Conservation (phyloP, 2,797 vertebrate genomes). For the Halcyon smyrnensis region DNA sequence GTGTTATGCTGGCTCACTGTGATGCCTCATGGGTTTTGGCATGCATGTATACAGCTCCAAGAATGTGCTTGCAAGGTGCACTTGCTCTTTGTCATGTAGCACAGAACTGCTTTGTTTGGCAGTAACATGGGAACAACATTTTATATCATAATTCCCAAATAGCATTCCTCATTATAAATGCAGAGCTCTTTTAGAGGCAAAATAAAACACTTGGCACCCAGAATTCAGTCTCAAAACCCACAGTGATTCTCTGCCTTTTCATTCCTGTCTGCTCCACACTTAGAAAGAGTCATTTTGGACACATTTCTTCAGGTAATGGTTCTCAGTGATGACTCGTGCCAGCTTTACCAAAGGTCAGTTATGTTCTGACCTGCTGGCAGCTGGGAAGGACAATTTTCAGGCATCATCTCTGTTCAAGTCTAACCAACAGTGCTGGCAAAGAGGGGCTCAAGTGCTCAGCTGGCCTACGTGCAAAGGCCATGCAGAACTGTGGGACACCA, state of each 20-base stretch:
- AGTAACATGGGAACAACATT: not conserved
- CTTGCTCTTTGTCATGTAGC: constrained; percentile 32
- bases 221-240: not conserved
- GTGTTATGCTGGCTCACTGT: not conserved
- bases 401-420: not conserved
- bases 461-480: not conserved
- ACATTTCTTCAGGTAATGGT: not conserved
- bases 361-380: not conserved
- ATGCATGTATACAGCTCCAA: constrained; percentile 33
- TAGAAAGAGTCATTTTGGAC: not conserved
- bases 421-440: not conserved
- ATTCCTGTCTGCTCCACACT: not conserved
- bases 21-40: not conserved
- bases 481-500: not conserved
- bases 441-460: not conserved
- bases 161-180: not conserved
- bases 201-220: not conserved
- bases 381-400: not conserved
- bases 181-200: constrained; percentile 3
- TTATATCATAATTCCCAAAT: constrained; percentile 37
- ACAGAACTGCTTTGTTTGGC: constrained; percentile 26
- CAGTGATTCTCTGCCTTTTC: not conserved
- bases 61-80: constrained; percentile 6
- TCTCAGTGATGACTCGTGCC: not conserved
- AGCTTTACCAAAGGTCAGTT: not conserved